A percentile compares a stretch with the other conserved stretches of the same genome.
Evolutionary conservation across 1,140 invertebrate species (phyloP).

Genomic region (Eufriesea mexicana): DNA sequence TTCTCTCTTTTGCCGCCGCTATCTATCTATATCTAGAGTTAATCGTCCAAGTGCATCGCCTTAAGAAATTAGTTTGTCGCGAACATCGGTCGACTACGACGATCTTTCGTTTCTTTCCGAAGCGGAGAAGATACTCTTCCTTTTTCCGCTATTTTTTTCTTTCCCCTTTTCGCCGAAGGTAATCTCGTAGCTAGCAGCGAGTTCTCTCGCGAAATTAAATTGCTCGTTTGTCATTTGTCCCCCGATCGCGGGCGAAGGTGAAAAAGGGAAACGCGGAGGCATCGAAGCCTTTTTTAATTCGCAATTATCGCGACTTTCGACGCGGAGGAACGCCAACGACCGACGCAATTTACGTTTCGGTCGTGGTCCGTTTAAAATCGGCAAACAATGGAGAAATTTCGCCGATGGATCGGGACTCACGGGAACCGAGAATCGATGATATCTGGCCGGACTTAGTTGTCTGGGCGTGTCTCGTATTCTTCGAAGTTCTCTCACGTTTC

Average conservation of each 20-base stretch:
- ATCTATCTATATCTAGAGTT: conserved; percentile 53
- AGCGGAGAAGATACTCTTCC: no score
- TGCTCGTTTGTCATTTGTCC: not conserved
- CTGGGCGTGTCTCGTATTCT: conserved; percentile 48
- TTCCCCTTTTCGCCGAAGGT: not conserved
- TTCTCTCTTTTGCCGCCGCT: conserved; percentile 16
- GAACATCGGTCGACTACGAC: conserved; percentile 27
- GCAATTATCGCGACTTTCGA: not conserved
- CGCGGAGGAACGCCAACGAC: not conserved
- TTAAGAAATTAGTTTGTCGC: conserved; percentile 63
- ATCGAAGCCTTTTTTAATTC: conserved; percentile 11
- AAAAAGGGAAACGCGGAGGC: not conserved
- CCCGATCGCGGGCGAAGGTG: not conserved
- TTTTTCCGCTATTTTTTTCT: no score
- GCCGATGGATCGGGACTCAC: conserved; percentile 45
- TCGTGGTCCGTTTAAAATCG: not conserved
- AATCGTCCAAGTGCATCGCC: conserved; percentile 64
- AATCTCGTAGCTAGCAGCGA: not conserved
- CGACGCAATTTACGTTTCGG: conserved; percentile 45
- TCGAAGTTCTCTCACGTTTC: conserved; percentile 66
- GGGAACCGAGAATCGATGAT: conserved; percentile 46
- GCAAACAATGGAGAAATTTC: conserved; percentile 51
- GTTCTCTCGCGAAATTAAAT: conserved; percentile 10
- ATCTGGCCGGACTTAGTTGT: conserved; percentile 38
- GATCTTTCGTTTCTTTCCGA: not conserved